A percentile compares a stretch with the other conserved stretches of the same genome.
Evolutionary conservation across 2,113 vertebrate species (phyloP).

Genomic region (Scatophagus argus): DNA sequence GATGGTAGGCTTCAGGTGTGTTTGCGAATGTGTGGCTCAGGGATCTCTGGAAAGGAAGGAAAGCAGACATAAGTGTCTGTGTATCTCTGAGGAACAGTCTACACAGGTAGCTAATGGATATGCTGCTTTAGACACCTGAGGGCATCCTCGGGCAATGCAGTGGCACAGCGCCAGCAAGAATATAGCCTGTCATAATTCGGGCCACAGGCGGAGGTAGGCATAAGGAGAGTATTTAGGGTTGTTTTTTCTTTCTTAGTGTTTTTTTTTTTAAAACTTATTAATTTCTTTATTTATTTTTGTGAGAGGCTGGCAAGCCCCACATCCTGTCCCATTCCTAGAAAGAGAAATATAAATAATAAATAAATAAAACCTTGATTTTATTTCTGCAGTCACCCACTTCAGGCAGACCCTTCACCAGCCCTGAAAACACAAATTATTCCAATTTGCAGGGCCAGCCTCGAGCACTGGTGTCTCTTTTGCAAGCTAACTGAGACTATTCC

Average conservation of each 20-base stretch:
- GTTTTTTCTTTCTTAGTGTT: conserved; percentile 19
- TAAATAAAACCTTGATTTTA: conserved; percentile 34
- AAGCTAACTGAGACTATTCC: conserved; percentile 54
- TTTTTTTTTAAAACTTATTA: too few relatives aligned
- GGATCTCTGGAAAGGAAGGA: conserved; percentile 56
- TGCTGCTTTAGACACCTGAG: conserved; percentile 68
- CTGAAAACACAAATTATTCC: conserved; percentile 71
- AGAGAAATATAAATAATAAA: conserved; percentile 22
- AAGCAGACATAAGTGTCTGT: conserved; percentile 62
- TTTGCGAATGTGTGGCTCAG: conserved; percentile 34
- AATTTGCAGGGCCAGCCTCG: conserved; percentile 62
- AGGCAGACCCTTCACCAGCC: conserved; percentile 35
- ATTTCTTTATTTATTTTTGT: conserved; percentile 11
- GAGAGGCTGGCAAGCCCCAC: background rate
- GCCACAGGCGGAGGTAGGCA: conserved; percentile 65
- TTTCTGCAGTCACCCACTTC: conserved; percentile 48
- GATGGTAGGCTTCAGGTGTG: conserved; percentile 73
- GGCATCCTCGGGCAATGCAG: conserved; percentile 76
- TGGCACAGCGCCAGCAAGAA: conserved; percentile 74
- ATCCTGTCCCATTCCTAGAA: conserved; percentile 23
- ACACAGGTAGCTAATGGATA: conserved; percentile 79
- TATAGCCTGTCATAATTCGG: conserved; percentile 74
- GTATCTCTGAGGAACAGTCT: conserved; percentile 65
- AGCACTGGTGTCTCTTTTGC: conserved; percentile 69
- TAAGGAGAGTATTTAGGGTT: conserved; percentile 62